Percentiles rank a stretch among this genome's conserved stretches.
These are phyloP conservation scores for Aratinga solstitialis DNA, from an alignment of 2,797 vertebrate species.

Conservation along the genomic window DNA sequence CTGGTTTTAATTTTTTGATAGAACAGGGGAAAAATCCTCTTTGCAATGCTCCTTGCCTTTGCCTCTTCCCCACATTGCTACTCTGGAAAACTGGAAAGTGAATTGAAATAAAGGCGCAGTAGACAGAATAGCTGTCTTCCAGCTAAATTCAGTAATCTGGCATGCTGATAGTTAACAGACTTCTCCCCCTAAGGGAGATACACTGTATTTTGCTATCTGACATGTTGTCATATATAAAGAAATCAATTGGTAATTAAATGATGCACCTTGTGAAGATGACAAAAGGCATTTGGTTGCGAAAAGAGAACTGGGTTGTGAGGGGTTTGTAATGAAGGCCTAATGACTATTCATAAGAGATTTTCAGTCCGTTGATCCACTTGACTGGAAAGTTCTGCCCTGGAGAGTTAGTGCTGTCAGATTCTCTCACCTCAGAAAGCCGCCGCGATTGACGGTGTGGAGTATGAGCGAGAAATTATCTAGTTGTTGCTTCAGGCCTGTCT, in stretches of 20 bases:
- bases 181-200: slow-evolving; percentile 84
- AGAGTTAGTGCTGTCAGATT: slow-evolving; percentile 98
- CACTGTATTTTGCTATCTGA: slow-evolving; percentile 95
- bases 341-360: slow-evolving; percentile 99
- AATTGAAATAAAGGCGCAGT: slow-evolving; percentile 59
- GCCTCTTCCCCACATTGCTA: not conserved
- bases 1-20: not conserved
- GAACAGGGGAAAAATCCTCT: not conserved
- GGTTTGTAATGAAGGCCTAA: slow-evolving; percentile 98
- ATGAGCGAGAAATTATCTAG: slow-evolving; percentile 95
- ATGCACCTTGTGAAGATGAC: slow-evolving; percentile 99
- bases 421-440: slow-evolving; percentile 97
- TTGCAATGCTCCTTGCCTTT: not conserved
- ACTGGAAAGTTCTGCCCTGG: slow-evolving; percentile 99
- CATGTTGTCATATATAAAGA: slow-evolving; percentile 97
- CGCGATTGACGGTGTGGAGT: slow-evolving; percentile 90
- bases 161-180: slow-evolving; percentile 86
- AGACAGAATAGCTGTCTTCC: slow-evolving; percentile 65
- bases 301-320: slow-evolving; percentile 93
- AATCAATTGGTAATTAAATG: slow-evolving; percentile 99
- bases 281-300: slow-evolving; percentile 95
- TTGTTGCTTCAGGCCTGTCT: slow-evolving; percentile 87
- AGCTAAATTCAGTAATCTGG: slow-evolving; percentile 79
- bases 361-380: slow-evolving; percentile 96
- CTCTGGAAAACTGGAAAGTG: slow-evolving; percentile 46